Base-by-base conservation (phyloP, 2,797 vertebrate species). In the Austrolebias charrua region DNA sequence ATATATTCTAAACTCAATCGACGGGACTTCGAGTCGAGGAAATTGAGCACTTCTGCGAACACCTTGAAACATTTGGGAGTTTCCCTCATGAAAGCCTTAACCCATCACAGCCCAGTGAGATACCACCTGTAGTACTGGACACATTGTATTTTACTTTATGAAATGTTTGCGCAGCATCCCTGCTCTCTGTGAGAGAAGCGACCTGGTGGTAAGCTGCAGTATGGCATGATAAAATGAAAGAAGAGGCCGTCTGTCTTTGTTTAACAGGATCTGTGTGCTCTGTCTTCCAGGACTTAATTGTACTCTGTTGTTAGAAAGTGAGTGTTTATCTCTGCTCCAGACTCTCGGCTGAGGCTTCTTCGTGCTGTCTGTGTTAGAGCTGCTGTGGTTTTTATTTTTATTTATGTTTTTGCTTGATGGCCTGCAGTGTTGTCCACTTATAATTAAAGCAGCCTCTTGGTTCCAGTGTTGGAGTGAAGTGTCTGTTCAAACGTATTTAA, bases 231-330 rank as follows among this genome's bases (percentile, higher is more conserved):
- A 57, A 47, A 40, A 50, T 10, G 43, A 63, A 56, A 44, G 14
- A 13, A 63, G 55, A 13, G 63, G 14, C 24, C 24, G 3, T 24
- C 24, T 24, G 24, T 24, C 24, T 24, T 24, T 24, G 24, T 24
- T 24, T 24, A 88, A 90, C 83, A 71, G 80, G 43, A 69, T 84
- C 42, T 80, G 72, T 95, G 86, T 88, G 80, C 82, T 90, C 91
- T 96, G 91, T 95, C 87, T 95, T 95, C 50, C 95, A 96, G 95
- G 94, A 88, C 93, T 94, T 94, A 96, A 96, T 90, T 94, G 93
- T 89, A 92, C 95, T 92, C 94, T 96, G 91, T 94, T 96, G 83
- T 95, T 96, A 94, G 94, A 96, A 88, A 95, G 95, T 96, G 95
- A 96, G 95, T 97, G 91, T 92, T 84, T 49, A 0, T 35, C 71